phyloP scores from a whole-genome alignment of 2,113 vertebrate genomes.

The Himantopus leucocephalus region DNA sequence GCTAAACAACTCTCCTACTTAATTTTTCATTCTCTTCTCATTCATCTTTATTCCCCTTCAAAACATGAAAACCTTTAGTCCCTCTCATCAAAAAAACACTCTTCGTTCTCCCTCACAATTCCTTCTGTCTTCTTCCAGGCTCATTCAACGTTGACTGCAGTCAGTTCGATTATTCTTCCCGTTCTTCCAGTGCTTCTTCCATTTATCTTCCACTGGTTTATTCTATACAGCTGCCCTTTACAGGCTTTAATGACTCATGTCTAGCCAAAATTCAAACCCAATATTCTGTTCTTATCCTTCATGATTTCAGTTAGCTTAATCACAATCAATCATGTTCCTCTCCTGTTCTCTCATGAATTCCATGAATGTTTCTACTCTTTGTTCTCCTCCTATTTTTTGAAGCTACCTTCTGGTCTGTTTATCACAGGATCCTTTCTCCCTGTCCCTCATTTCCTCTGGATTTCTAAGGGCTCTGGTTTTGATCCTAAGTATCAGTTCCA shows the following conservation, averaged over 20 bases:
- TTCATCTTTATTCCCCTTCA: neutral
- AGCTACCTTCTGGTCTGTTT: neutral
- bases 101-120: neutral
- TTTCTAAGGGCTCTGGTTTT: neutral
- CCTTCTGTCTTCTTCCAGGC: neutral
- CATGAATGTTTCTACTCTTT: neutral
- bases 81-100: neutral
- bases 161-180: neutral
- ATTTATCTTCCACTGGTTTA: neutral
- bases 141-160: neutral
- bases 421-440: neutral
- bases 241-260: neutral
- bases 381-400: neutral
- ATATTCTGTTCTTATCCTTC: neutral
- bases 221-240: neutral
- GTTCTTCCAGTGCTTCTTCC: neutral
- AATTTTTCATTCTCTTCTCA: neutral
- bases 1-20: neutral
- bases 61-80: neutral
- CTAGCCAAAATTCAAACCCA: conserved; percentile 4
- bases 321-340: neutral
- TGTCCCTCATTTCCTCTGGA: neutral
- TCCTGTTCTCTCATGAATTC: neutral
- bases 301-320: neutral
- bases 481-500: neutral